These are phyloP conservation scores for Tachycineta bicolor DNA, from an alignment of 2,113 vertebrate genomes.

Conservation along the genomic window DNA sequence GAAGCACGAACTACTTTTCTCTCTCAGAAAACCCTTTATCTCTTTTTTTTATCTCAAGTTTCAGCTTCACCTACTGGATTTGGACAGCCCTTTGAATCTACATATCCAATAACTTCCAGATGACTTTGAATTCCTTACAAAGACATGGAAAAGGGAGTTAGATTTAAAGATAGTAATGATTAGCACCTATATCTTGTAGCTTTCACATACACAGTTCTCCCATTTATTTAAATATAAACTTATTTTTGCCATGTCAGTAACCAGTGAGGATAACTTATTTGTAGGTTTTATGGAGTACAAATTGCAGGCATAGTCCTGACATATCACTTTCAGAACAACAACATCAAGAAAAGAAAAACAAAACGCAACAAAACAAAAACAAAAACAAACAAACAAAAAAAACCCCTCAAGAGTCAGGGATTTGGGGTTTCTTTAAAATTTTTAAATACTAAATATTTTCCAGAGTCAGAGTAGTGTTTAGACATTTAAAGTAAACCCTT, in stretches of 20 bases:
- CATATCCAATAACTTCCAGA: neutral
- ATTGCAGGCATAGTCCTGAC: neutral
- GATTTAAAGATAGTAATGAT: neutral
- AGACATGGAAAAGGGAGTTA: neutral
- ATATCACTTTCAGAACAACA: neutral
- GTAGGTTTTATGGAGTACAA: neutral
- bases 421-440: neutral
- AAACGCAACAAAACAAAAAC: too few species aligned
- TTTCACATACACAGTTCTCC: neutral
- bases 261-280: neutral
- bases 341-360: neutral
- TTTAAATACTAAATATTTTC: neutral
- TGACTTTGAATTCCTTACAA: constrained; percentile 7
- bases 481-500: neutral
- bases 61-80: neutral
- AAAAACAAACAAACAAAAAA: neutral
- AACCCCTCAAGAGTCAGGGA: neutral
- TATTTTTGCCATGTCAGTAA: neutral
- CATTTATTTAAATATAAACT: neutral
- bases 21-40: neutral
- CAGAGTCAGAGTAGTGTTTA: neutral
- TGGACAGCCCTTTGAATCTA: constrained; percentile 11
- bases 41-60: neutral
- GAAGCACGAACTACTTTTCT: constrained; percentile 5
- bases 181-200: neutral